Percentiles rank a stretch among this genome's conserved stretches.
phyloP scores from a whole-genome alignment of 92 coral and sea anemone genomes.

The Nematostella vectensis region DNA sequence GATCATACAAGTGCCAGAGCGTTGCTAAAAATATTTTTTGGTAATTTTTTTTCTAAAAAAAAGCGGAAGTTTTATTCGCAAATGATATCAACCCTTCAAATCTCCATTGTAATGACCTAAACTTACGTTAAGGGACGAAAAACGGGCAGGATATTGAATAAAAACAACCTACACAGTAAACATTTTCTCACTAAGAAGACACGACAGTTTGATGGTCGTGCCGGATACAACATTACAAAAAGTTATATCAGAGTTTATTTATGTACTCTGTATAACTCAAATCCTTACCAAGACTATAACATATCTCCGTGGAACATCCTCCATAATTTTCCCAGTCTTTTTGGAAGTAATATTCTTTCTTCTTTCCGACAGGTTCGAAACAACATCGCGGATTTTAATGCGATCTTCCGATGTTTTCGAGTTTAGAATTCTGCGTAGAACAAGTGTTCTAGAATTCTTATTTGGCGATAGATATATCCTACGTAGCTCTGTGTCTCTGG shows the following conservation, averaged over 20 bases:
- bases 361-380: constrained; percentile 1
- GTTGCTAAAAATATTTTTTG: too few species aligned
- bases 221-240: constrained; percentile 26
- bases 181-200: too few species aligned
- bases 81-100: too few species aligned
- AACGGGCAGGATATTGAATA: too few species aligned
- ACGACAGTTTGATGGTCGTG: too few species aligned
- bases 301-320: constrained; percentile 21
- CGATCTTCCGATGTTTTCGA: constrained; percentile 3
- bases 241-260: too few species aligned
- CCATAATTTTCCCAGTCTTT: constrained; percentile 3
- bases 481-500: neutral
- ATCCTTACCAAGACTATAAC: constrained; percentile 74
- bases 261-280: neutral
- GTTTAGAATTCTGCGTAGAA: constrained; percentile 9
- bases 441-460: constrained; percentile 2
- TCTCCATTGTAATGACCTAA: too few species aligned
- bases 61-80: too few species aligned
- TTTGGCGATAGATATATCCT: neutral
- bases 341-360: constrained; percentile 1
- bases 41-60: too few species aligned
- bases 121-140: too few species aligned
- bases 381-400: neutral
- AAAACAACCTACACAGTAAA: too few species aligned
- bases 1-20: too few species aligned